Conservation (phyloP, 1,140 invertebrate species). For the Neodiprion fabricii region DNA sequence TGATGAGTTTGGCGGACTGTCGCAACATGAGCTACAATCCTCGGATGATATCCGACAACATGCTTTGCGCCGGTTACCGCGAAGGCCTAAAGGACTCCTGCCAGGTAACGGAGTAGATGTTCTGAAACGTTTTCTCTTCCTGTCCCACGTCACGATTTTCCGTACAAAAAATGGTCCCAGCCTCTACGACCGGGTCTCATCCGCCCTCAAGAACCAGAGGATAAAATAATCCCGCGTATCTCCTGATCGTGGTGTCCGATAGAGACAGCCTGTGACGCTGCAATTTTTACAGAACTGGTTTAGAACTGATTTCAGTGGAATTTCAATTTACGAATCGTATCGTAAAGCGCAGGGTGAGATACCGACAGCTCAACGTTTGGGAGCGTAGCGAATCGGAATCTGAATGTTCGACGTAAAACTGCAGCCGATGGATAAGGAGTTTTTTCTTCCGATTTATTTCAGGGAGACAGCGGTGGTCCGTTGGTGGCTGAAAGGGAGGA, state of each 20-base stretch:
- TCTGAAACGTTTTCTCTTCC: background rate
- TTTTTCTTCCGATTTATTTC: constrained; percentile 40
- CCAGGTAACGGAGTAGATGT: constrained; percentile 67
- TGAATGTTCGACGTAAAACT: background rate
- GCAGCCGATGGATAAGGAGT: background rate
- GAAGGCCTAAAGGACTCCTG: constrained; percentile 84
- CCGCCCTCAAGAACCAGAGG: too few species aligned
- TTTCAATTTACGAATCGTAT: too few species aligned
- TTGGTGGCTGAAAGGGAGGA: constrained; percentile 74
- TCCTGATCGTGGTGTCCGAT: too few species aligned
- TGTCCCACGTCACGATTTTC: background rate
- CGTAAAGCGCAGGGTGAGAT: too few species aligned
- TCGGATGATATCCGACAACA: constrained; percentile 83
- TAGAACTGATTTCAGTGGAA: too few species aligned
- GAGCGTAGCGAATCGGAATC: too few species aligned
- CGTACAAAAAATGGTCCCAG: background rate
- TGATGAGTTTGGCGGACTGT: constrained; percentile 79
- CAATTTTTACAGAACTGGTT: too few species aligned
- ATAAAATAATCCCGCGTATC: too few species aligned
- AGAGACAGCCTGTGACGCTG: too few species aligned
- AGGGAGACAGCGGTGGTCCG: constrained; percentile 93
- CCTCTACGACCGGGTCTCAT: too few species aligned
- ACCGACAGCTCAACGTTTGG: too few species aligned
- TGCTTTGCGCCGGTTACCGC: constrained; percentile 84
- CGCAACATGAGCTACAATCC: constrained; percentile 78